A percentile compares a stretch with the other conserved stretches of the same genome.
Conservation (phyloP, 2,797 vertebrate species). For the Propithecus perrieri region DNA sequence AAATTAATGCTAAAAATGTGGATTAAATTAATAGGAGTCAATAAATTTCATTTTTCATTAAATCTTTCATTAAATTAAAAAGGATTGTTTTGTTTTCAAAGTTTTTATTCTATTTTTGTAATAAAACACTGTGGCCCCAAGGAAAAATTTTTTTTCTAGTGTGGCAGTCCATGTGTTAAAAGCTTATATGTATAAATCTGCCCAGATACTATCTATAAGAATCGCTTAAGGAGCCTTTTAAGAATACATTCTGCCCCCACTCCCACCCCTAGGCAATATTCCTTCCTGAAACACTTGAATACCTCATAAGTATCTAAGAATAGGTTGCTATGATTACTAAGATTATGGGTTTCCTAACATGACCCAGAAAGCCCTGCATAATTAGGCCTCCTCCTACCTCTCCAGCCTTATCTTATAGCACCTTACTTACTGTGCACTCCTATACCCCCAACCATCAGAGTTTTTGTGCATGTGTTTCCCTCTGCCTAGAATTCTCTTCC, state of each 20-base stretch:
- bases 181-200: background rate
- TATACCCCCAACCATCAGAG: background rate
- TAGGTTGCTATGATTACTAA: conserved; percentile 4
- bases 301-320: background rate
- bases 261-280: background rate
- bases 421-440: background rate
- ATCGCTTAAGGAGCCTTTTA: background rate
- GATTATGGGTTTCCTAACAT: background rate
- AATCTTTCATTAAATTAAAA: too few species aligned
- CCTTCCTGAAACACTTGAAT: background rate
- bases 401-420: background rate
- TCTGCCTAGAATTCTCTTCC: background rate
- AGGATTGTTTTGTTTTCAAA: too few species aligned
- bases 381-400: background rate
- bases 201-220: background rate
- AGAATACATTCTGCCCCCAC: background rate
- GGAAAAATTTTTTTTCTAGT: too few species aligned
- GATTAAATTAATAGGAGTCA: too few species aligned
- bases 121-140: too few species aligned
- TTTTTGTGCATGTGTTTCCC: background rate
- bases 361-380: background rate
- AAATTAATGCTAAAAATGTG: too few species aligned
- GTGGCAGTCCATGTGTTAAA: background rate
- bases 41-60: too few species aligned
- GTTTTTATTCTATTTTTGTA: too few species aligned